A percentile compares a stretch with the other conserved stretches of the same genome.
phyloP scores from a whole-genome alignment of 2,888 invertebrate species.

The Tachina lurida region DNA sequence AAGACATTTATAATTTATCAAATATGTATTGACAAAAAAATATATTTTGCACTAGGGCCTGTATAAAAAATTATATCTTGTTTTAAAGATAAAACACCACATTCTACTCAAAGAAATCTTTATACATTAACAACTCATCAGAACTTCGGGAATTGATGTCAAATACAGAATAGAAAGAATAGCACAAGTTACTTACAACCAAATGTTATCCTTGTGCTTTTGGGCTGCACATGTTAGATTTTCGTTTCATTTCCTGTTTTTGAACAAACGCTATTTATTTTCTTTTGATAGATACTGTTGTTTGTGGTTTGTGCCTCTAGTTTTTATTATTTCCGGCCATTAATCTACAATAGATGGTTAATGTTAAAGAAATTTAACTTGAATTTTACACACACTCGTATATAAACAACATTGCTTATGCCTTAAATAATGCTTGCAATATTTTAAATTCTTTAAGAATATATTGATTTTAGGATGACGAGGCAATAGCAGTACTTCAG shows the following conservation, averaged over 20 bases:
- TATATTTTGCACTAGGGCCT: no score
- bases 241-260: constrained; percentile 44
- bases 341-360: neutral
- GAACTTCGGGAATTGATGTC: neutral
- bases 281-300: constrained; percentile 37
- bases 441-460: neutral
- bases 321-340: neutral
- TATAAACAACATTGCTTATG: neutral
- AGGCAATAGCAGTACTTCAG: neutral
- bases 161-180: neutral
- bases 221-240: constrained; percentile 3
- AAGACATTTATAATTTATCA: no score
- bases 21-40: no score
- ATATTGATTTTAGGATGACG: neutral
- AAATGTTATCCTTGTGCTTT: constrained; percentile 57
- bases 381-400: neutral
- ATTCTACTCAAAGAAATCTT: no score
- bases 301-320: constrained; percentile 22
- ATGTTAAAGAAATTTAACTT: neutral
- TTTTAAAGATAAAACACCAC: no score
- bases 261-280: constrained; percentile 7
- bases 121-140: neutral
- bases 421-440: neutral
- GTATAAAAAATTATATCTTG: no score
- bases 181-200: neutral